Conservation (phyloP, 1,140 invertebrate genomes). For the Zaprionus davidi region DNA sequence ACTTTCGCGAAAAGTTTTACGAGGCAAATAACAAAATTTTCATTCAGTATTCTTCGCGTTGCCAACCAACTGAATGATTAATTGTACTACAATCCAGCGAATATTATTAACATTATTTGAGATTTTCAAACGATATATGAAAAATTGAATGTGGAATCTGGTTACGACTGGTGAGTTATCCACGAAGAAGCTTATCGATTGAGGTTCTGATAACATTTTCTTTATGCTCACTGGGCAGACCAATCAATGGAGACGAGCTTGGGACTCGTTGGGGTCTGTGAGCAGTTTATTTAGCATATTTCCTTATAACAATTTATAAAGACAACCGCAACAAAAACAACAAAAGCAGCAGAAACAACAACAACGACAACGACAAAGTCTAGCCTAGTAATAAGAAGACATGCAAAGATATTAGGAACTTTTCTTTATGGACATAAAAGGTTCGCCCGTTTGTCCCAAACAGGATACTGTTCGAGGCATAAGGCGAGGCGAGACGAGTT, state of each 20-base stretch:
- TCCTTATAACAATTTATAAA: conserved; percentile 59
- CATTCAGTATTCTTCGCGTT: conserved; percentile 8
- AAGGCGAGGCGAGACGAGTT: conserved; percentile 11
- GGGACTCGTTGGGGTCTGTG: not conserved
- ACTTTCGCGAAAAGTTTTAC: conserved; percentile 26
- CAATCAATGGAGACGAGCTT: not conserved
- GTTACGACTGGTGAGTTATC: not conserved
- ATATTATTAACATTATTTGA: not conserved
- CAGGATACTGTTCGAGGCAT: conserved; percentile 8
- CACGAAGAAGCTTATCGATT: not conserved
- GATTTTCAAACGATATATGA: not conserved
- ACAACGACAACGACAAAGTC: conserved; percentile 13
- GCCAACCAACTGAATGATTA: conserved; percentile 13
- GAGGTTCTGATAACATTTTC: not conserved
- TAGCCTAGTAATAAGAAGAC: conserved; percentile 25
- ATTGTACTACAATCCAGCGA: not conserved
- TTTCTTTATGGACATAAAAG: conserved; percentile 60
- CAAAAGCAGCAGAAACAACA: not conserved
- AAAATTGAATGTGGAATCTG: not conserved
- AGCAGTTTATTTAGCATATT: conserved; percentile 63
- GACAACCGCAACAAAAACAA: conserved; percentile 16
- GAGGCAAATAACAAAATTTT: conserved; percentile 12
- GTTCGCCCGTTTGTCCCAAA: conserved; percentile 38
- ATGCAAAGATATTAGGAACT: conserved; percentile 63
- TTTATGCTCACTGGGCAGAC: not conserved